Conservation (phyloP, 2,888 invertebrate genomes). For the Caenorhabditis macrosperma region DNA sequence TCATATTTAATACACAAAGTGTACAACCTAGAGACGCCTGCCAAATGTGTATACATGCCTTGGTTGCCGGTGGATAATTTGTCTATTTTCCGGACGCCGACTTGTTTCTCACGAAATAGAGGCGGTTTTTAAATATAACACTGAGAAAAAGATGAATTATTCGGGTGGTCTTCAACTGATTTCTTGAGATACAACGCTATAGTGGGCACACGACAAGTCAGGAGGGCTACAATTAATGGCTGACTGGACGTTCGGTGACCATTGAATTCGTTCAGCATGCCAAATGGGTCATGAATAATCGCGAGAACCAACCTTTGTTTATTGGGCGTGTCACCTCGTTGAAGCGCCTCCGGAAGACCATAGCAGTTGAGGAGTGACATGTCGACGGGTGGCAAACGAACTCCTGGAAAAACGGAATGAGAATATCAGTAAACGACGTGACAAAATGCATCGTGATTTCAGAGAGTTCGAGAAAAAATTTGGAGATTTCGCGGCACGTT, state of each 20-base stretch:
- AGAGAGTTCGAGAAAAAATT: no score
- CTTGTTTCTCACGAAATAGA: no score
- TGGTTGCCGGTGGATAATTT: no score
- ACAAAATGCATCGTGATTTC: background rate
- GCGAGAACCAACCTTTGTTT: constrained; percentile 47
- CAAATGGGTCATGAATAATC: constrained; percentile 43
- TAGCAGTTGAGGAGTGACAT: constrained; percentile 55
- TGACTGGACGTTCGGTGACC: constrained; percentile 4
- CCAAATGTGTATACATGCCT: no score
- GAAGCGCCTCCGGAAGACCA: constrained; percentile 33
- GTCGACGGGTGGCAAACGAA: background rate
- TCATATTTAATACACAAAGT: background rate
- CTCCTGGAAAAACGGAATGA: constrained; percentile 10
- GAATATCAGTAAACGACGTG: background rate
- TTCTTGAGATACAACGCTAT: background rate
- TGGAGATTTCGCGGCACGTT: no score
- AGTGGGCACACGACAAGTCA: background rate
- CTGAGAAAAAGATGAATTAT: no score
- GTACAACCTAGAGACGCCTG: no score
- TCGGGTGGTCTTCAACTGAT: no score
- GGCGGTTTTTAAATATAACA: no score
- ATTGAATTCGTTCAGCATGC: constrained; percentile 21
- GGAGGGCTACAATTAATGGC: constrained; percentile 22
- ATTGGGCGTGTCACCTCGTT: constrained; percentile 33
- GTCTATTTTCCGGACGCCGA: no score